phyloP scores from a whole-genome alignment of 2,113 vertebrate genomes.

The Pteruthius melanotis region DNA sequence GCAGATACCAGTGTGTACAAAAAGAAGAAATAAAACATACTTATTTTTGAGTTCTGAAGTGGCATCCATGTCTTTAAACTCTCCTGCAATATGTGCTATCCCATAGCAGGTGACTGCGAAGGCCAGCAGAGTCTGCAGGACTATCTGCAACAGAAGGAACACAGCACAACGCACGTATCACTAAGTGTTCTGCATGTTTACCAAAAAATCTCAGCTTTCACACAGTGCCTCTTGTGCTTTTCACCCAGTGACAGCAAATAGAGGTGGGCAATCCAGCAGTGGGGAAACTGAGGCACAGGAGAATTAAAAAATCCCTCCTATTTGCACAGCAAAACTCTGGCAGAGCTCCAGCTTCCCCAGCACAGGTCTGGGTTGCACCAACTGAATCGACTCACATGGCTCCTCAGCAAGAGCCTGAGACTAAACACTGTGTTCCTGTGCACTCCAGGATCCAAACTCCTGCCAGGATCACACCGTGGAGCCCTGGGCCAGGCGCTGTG shows the following conservation, averaged over 20 bases:
- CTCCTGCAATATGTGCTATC: conserved; percentile 94
- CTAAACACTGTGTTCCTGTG: not conserved
- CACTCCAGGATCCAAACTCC: not conserved
- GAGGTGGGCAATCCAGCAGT: not conserved
- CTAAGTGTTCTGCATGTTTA: not conserved
- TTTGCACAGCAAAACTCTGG: rapidly evolving
- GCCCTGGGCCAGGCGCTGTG: rapidly evolving
- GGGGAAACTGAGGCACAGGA: not conserved
- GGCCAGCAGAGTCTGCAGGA: conserved; percentile 92
- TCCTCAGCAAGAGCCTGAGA: not conserved
- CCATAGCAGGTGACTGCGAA: conserved; percentile 95
- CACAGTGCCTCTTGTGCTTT: rapidly evolving
- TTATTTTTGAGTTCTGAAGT: conserved; percentile 97
- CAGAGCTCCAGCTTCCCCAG: not conserved
- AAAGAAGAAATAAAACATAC: conserved; percentile 69
- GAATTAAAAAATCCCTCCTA: not conserved
- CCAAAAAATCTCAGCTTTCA: not conserved
- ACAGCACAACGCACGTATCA: not conserved
- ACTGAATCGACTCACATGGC: rapidly evolving
- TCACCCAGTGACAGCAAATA: not conserved
- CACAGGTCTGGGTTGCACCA: rapidly evolving
- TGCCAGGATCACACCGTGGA: rapidly evolving
- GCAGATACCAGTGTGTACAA: rapidly evolving
- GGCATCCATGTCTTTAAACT: conserved; percentile 96
- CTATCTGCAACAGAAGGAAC: conserved; percentile 82